Base-by-base conservation (phyloP, 1,140 invertebrate species). In the Aphaenogaster floridana region DNA sequence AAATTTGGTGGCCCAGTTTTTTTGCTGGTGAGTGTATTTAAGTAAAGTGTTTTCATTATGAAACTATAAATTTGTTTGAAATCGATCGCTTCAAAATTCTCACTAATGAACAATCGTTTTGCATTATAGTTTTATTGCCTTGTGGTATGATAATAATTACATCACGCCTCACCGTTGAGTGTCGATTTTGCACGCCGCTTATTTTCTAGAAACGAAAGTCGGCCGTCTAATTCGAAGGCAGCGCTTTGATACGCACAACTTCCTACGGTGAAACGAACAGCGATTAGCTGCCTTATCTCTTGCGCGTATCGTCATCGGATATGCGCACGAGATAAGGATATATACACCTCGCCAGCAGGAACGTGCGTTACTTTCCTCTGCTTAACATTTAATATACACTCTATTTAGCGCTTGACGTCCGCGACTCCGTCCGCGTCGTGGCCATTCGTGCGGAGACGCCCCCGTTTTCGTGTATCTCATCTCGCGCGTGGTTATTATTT, bases 301-400 rank as follows among this genome's bases (percentile, higher is more conserved):
- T 11, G 48, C 36, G 15, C 48, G 39, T 71, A 81, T 81, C 64
- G 66, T 81, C 64, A 57, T 81, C 79, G 79, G 64, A 81, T 81
- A 81, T 71, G 39, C 66, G 50, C 48, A 9, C 52, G 52, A 81
- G 79, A 81, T 81, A 81, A 81, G 50, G 21, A 59, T 71, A 34
- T 34, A 50, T 59, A 45, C 42, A 50, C 59, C 34, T 21, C 50
- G 17, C 42, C 17, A 8, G 17, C 45, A 50, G 28, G 61, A 66
- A 63, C 34, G 15, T n/a, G 7, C 63, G 21, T 80, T 81, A 45
- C 79, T 81, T 81, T 81, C 64, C 79, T 81, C 79, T 57, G 66
- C 17, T 71, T 57, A 71, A 71, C 39, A 71, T 81, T 71, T 81
- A 45, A 71, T 59, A 28, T 45, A 45, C 50, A 71, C 36, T 57